Evolutionary conservation across 2,113 vertebrate species (phyloP).

Genomic region (Cygnus buccinator): DNA sequence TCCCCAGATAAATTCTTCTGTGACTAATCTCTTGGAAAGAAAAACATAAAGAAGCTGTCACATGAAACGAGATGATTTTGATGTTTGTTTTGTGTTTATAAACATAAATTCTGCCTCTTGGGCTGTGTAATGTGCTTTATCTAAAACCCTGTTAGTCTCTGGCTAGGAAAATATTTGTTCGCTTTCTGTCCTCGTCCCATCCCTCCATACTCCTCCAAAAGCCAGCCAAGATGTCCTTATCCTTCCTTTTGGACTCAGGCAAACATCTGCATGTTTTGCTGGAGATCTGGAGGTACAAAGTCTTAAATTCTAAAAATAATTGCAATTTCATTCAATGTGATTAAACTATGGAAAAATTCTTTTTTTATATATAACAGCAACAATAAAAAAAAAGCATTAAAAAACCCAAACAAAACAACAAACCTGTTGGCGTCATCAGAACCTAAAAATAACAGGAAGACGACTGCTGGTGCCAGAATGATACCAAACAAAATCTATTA

Average conservation of each 20-base stretch:
- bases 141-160: background rate
- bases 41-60: conserved; percentile 29
- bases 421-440: conserved; percentile 60
- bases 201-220: background rate
- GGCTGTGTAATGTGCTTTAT: background rate
- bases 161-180: background rate
- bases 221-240: background rate
- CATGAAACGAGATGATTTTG: conserved; percentile 23
- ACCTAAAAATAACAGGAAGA: conserved; percentile 67
- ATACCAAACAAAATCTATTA: conserved; percentile 62
- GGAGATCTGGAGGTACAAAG: background rate
- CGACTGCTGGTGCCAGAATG: conserved; percentile 55
- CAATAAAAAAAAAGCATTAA: background rate
- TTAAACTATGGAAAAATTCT: background rate
- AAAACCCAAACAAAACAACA: background rate
- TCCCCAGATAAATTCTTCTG: background rate
- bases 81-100: conserved; percentile 34
- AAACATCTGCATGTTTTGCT: background rate
- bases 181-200: background rate
- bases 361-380: background rate
- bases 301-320: conserved; percentile 19
- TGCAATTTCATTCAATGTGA: background rate
- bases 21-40: conserved; percentile 54
- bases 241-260: background rate
- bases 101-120: conserved; percentile 1